A percentile compares a stretch with the other conserved stretches of the same genome.
These are phyloP conservation scores for Mechanitis mazaeus DNA, from an alignment of 2,888 invertebrate genomes.

Conservation along the genomic window DNA sequence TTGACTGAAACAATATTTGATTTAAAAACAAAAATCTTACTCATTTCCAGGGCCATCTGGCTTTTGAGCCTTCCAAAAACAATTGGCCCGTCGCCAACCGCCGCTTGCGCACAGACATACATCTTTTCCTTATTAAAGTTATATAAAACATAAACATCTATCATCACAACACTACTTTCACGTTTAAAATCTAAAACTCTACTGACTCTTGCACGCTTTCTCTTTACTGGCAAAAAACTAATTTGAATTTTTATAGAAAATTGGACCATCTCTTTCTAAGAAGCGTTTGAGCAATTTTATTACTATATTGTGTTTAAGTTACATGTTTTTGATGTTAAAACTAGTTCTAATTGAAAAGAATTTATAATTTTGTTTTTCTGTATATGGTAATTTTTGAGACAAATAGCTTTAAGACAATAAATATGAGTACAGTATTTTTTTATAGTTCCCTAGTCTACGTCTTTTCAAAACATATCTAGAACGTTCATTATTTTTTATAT, in stretches of 20 bases:
- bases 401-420: neutral
- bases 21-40: slow-evolving; percentile 7
- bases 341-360: slow-evolving; percentile 23
- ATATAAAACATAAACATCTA: slow-evolving; percentile 28
- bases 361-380: slow-evolving; percentile 11
- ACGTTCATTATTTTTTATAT: no score
- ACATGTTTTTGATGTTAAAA: slow-evolving; percentile 19
- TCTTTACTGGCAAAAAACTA: slow-evolving; percentile 65
- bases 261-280: slow-evolving; percentile 62
- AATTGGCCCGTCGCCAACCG: slow-evolving; percentile 45
- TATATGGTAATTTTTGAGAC: neutral
- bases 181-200: slow-evolving; percentile 50
- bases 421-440: neutral
- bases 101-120: slow-evolving; percentile 30
- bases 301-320: slow-evolving; percentile 33
- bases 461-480: no score
- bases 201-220: slow-evolving; percentile 63
- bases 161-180: slow-evolving; percentile 50
- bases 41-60: slow-evolving; percentile 48
- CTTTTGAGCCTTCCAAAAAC: slow-evolving; percentile 36
- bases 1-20: neutral
- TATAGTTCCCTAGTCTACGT: no score
- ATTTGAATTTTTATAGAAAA: slow-evolving; percentile 72
- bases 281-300: slow-evolving; percentile 45
- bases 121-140: slow-evolving; percentile 12